A percentile compares a stretch with the other conserved stretches of the same genome.
phyloP scores from a whole-genome alignment of 2,797 vertebrate genomes.

The Cuculus canorus region DNA sequence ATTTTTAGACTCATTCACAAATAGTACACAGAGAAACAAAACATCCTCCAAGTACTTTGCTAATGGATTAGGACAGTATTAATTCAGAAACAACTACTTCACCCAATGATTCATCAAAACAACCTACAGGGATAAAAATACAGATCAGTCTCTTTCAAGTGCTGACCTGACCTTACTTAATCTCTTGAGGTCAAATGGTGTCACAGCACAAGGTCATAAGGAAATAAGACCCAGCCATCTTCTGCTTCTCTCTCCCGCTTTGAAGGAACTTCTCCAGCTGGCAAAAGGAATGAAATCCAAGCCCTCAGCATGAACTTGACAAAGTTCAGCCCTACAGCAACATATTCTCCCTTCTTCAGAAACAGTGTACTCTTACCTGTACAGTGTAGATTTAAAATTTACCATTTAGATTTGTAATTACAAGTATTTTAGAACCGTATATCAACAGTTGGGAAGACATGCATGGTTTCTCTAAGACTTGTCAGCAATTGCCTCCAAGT shows the following conservation, averaged over 20 bases:
- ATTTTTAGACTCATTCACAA: not conserved
- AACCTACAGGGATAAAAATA: not conserved
- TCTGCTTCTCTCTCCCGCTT: slow-evolving; percentile 3
- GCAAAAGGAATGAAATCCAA: slow-evolving; percentile 45
- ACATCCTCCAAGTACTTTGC: not conserved
- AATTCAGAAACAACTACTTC: not conserved
- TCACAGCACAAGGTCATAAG: not conserved
- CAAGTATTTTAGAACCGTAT: not conserved
- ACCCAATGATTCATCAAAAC: not conserved
- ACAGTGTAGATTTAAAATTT: not conserved
- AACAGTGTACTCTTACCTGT: not conserved
- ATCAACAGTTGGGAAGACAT: not conserved
- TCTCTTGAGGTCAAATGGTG: not conserved
- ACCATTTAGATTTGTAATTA: not conserved
- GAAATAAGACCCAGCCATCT: slow-evolving; percentile 33
- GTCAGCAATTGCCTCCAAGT: not conserved
- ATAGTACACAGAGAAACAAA: not conserved
- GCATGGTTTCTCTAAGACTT: not conserved
- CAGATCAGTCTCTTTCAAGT: not conserved
- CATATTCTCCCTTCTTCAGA: not conserved
- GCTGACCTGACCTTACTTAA: not conserved
- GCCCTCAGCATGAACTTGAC: not conserved
- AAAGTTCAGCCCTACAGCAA: not conserved
- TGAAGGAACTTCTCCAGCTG: slow-evolving; percentile 45
- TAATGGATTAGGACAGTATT: not conserved